Conservation (phyloP, 2,113 vertebrate species). For the Cepphus grylle region DNA sequence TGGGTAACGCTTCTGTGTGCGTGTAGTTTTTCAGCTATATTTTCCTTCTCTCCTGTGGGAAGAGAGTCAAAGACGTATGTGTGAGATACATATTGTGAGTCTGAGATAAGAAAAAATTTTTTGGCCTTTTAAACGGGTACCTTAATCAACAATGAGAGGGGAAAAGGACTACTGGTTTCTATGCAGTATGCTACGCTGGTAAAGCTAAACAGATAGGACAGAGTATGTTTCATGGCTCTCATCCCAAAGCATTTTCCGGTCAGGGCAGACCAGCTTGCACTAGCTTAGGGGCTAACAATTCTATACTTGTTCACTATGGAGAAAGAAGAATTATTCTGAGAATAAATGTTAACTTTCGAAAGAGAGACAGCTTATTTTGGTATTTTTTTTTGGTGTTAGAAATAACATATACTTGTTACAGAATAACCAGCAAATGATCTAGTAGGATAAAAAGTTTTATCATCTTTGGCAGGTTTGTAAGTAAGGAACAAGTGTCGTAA, state of each 20-base stretch:
- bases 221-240: not conserved
- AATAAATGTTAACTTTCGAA: not conserved
- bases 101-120: not conserved
- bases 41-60: slow-evolving; percentile 11
- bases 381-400: not conserved
- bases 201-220: not conserved
- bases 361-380: not conserved
- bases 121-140: not conserved
- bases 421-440: not conserved
- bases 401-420: not conserved
- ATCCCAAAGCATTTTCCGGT: not conserved
- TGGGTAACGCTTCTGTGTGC: rapidly evolving
- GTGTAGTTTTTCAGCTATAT: not conserved
- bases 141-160: not conserved
- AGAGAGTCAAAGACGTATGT: not conserved
- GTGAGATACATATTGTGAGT: not conserved
- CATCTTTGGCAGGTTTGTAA: not conserved
- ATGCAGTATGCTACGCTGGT: not conserved
- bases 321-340: not conserved
- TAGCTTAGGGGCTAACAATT: not conserved
- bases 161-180: not conserved
- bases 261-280: not conserved
- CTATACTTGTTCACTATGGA: not conserved
- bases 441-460: not conserved
- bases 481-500: not conserved